Conservation (phyloP, 2,888 invertebrate species). For the Quadroppia sp. region DNA sequence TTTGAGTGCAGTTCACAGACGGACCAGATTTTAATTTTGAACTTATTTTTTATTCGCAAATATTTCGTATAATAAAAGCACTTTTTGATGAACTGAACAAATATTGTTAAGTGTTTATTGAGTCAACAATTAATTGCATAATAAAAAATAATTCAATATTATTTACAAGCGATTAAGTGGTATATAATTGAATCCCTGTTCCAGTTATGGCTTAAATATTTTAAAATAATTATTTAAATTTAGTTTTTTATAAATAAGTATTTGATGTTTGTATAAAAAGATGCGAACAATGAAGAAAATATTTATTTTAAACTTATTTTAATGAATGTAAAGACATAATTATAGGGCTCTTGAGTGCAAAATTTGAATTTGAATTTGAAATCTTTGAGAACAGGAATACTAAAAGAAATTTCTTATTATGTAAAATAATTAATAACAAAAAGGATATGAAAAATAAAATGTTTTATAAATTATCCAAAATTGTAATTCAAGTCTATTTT, state of each 20-base stretch:
- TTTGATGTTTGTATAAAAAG: neutral
- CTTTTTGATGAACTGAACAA: too few relatives aligned
- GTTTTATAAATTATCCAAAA: neutral
- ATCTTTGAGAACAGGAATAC: neutral
- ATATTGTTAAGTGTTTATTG: too few relatives aligned
- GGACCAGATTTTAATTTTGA: too few relatives aligned
- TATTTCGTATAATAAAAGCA: too few relatives aligned
- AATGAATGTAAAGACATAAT: neutral
- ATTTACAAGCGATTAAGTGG: too few relatives aligned
- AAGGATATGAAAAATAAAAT: neutral
- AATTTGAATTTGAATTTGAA: neutral
- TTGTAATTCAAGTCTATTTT: neutral
- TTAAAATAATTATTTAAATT: neutral
- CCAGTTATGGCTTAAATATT: too few relatives aligned
- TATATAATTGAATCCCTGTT: too few relatives aligned
- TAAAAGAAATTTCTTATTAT: neutral
- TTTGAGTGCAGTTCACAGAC: neutral
- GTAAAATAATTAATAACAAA: neutral
- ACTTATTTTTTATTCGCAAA: too few relatives aligned
- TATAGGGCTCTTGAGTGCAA: neutral
- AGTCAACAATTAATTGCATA: too few relatives aligned
- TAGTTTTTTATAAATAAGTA: neutral
- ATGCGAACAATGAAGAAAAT: neutral
- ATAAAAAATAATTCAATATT: too few relatives aligned
- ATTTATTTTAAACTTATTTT: too few relatives aligned